Conservation (phyloP, 2,113 vertebrate species). For the Dolichallabes microphthalmus region DNA sequence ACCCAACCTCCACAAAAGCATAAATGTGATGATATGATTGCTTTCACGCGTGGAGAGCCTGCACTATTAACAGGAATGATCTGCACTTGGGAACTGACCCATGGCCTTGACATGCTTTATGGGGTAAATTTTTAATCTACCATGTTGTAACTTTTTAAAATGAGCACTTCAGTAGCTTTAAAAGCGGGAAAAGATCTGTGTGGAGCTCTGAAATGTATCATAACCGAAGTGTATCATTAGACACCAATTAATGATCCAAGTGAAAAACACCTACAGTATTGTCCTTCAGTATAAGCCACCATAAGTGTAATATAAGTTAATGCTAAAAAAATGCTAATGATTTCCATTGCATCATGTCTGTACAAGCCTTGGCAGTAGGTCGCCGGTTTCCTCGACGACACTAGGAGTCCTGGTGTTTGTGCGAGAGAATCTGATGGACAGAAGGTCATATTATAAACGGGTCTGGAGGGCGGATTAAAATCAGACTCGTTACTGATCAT, state of each 20-base stretch:
- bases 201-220: not conserved
- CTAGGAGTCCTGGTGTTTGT: not conserved
- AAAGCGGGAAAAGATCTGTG: not conserved
- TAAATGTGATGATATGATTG: not conserved
- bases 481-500: slow-evolving; percentile 29
- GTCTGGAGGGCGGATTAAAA: slow-evolving; percentile 30
- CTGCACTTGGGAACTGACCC: not conserved
- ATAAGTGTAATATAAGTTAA: not conserved
- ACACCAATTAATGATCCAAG: not conserved
- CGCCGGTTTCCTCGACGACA: not conserved
- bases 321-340: not conserved
- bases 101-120: not conserved
- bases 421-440: slow-evolving; percentile 25
- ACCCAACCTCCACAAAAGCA: not conserved
- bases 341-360: not conserved
- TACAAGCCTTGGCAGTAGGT: not conserved
- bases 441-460: slow-evolving; percentile 31
- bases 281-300: not conserved
- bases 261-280: not conserved
- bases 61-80: not conserved
- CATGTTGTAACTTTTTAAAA: not conserved
- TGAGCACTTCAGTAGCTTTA: not conserved
- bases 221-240: not conserved
- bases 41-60: not conserved
- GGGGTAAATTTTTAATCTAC: not conserved